Conservation (phyloP, 1,140 invertebrate species). For the Samia ricini region DNA sequence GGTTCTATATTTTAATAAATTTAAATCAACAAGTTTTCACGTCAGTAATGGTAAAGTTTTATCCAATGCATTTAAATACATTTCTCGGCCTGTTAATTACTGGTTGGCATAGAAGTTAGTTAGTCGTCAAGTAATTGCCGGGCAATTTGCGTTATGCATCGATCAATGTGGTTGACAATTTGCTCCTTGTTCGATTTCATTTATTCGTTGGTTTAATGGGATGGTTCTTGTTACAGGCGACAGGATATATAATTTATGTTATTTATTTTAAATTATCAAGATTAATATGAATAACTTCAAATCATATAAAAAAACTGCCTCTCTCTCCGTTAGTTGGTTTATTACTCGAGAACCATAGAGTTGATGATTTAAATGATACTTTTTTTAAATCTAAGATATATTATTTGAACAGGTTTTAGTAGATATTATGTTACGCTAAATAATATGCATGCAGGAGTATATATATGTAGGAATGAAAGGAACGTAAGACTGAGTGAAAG, state of each 20-base stretch:
- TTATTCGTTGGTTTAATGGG: constrained; percentile 12
- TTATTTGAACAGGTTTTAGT: too few relatives aligned
- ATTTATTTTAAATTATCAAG: neutral
- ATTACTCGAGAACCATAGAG: too few relatives aligned
- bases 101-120: constrained; percentile 12
- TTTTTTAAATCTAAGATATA: too few relatives aligned
- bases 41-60: neutral
- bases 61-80: neutral
- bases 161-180: constrained; percentile 33
- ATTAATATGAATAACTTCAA: too few relatives aligned
- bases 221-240: constrained; percentile 13
- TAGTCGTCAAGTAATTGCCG: constrained; percentile 23
- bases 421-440: too few relatives aligned
- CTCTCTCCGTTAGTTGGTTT: too few relatives aligned
- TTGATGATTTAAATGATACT: too few relatives aligned
- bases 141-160: constrained; percentile 31
- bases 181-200: constrained; percentile 17
- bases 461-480: too few relatives aligned
- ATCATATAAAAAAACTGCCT: too few relatives aligned
- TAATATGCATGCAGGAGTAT: too few relatives aligned
- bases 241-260: neutral
- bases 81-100: constrained; percentile 10
- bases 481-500: too few relatives aligned
- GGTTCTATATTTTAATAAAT: too few relatives aligned
- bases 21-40: neutral